Conservation (phyloP, 1,140 invertebrate species). For the Agrilus planipennis region DNA sequence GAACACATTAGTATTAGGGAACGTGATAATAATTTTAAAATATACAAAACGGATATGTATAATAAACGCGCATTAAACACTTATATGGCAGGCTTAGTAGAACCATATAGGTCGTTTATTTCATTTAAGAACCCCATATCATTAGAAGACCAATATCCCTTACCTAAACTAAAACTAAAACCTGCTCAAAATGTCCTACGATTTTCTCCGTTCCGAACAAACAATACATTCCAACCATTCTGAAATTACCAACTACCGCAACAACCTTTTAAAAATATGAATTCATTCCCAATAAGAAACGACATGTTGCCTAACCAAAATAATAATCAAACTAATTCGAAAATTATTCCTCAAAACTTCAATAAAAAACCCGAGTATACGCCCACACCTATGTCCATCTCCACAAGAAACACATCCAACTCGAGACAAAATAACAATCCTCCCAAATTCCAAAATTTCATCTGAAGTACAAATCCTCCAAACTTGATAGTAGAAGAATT, state of each 20-base stretch:
- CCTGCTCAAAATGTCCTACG: slow-evolving; percentile 1
- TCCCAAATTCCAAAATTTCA: not conserved
- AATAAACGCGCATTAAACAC: slow-evolving; percentile 3
- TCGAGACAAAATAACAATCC: not conserved
- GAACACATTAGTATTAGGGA: slow-evolving; percentile 4
- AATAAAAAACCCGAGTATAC: not conserved
- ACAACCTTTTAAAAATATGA: too few relatives aligned
- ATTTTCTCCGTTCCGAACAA: not conserved
- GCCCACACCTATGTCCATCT: slow-evolving; percentile 5
- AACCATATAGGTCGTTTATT: slow-evolving; percentile 6
- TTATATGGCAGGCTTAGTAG: slow-evolving; percentile 3
- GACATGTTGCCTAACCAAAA: too few relatives aligned
- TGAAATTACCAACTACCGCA: not conserved
- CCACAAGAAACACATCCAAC: slow-evolving; percentile 2
- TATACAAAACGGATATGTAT: slow-evolving; percentile 4
- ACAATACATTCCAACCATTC: not conserved
- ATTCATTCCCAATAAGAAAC: too few relatives aligned
- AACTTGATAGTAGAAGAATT: slow-evolving; percentile 4
- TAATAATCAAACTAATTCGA: too few relatives aligned
- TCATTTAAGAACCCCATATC: not conserved
- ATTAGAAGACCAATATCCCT: slow-evolving; percentile 6
- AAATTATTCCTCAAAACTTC: not conserved
- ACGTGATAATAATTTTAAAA: not conserved
- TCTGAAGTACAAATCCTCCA: not conserved
- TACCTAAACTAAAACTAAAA: slow-evolving; percentile 4